phyloP scores from a whole-genome alignment of 1,140 invertebrate species.

The Anastrepha ludens region DNA sequence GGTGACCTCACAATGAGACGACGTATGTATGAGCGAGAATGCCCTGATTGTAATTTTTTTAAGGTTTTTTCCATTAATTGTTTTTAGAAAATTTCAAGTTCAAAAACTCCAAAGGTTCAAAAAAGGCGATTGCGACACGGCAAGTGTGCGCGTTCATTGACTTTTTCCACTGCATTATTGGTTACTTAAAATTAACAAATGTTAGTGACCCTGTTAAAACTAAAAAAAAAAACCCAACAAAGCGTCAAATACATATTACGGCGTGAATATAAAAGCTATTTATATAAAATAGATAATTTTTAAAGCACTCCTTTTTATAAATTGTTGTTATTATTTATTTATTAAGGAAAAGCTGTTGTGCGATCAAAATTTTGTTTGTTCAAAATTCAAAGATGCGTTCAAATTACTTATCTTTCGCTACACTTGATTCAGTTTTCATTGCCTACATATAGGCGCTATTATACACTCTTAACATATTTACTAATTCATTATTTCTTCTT shows the following conservation, averaged over 20 bases:
- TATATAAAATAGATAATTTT: too few relatives aligned
- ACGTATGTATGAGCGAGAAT: background rate
- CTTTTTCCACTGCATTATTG: too few relatives aligned
- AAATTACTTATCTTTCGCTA: background rate
- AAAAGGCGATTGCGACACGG: background rate
- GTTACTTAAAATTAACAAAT: too few relatives aligned
- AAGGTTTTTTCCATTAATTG: background rate
- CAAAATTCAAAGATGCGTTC: too few relatives aligned
- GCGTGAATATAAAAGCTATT: too few relatives aligned
- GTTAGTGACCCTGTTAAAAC: too few relatives aligned
- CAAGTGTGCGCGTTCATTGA: background rate
- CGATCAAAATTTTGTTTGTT: too few relatives aligned
- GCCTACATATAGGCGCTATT: background rate
- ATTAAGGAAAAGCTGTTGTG: too few relatives aligned
- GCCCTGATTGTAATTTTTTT: background rate
- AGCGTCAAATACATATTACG: too few relatives aligned
- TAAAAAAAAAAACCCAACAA: too few relatives aligned
- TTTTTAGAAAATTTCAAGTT: background rate
- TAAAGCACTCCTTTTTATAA: too few relatives aligned
- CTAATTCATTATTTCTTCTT: constrained; percentile 41
- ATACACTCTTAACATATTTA: background rate
- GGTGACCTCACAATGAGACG: background rate
- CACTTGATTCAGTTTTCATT: background rate
- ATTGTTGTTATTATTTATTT: too few relatives aligned
- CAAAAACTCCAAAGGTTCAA: background rate